Evolutionary conservation across 2,113 vertebrate species (phyloP), one percentile per base, ranked within the genome.

Genomic region (Phaetusa simplex): DNA sequence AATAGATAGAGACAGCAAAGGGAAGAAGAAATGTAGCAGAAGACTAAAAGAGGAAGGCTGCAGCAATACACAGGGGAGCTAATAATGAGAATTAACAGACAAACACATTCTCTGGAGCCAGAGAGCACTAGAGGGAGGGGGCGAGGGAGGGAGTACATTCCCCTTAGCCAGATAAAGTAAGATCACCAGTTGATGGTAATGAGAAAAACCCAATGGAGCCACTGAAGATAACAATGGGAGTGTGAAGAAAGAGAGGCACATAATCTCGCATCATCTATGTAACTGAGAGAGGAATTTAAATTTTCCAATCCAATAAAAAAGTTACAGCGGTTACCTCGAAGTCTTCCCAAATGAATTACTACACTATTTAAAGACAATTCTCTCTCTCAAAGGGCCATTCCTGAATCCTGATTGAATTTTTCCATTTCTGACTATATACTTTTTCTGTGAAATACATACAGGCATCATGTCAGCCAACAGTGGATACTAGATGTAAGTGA

Each of bases 141-240:
- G 38, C 8, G 27, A 69, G 30, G 50, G 53, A 19, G 45, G 22
- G 56, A 66, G 15, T 27, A 20, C 38, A 14, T 29, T 58, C 73
- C 38, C 47, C 61, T 70, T 40, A 65, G 61, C 21, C 49, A 64
- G 10, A 18, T 3, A 7, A 21, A 73, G 11, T 42, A 38, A 53
- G 16, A 90, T 71, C 76, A 43, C 11, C 3, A 1, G 73, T 5
- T 38, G 38, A 42, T 0, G 1, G 15, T 12, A 9, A 34, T 3
- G 17, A 38, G 43, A 86, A 93, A 85, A 23, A 17, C 5, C 23
- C 36, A 49, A 30, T 32, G 79, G 43, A 85, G 70, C 30, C 67
- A 52, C 67, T 38, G 27, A 52, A 85, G 45, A n/a, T 50, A 82
- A 12, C 79, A 53, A 9, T 4, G 27, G 34, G 12, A 42, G 19